Percentiles rank a stretch among this genome's conserved stretches.
phyloP scores from a whole-genome alignment of 1,140 invertebrate genomes.

The Anastatus disparis region DNA sequence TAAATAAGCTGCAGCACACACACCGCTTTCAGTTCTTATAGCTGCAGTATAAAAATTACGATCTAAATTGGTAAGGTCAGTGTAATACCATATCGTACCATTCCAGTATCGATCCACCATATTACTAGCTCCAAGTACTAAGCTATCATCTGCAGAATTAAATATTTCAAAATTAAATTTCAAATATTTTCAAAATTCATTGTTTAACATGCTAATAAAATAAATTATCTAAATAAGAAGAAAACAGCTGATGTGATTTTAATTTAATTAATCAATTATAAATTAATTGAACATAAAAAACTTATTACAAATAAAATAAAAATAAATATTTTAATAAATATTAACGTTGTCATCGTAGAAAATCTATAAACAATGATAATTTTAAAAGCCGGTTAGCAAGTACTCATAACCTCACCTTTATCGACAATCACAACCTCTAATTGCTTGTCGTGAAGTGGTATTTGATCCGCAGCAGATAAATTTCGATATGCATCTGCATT shows the following conservation, averaged over 20 bases:
- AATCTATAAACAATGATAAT: no score
- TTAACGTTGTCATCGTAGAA: background rate
- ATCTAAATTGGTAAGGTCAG: slow-evolving; percentile 47
- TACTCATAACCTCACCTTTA: slow-evolving; percentile 53
- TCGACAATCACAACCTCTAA: slow-evolving; percentile 55
- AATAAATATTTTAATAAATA: background rate
- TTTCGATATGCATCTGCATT: slow-evolving; percentile 57
- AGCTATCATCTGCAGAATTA: slow-evolving; percentile 54
- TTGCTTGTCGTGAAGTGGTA: slow-evolving; percentile 48
- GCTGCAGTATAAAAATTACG: slow-evolving; percentile 43
- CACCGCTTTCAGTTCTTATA: slow-evolving; percentile 49
- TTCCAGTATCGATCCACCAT: slow-evolving; percentile 60
- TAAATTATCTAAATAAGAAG: no score
- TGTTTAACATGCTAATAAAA: no score
- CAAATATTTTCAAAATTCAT: no score
- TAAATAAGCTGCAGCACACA: slow-evolving; percentile 50
- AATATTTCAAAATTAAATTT: background rate
- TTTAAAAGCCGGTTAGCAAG: slow-evolving; percentile 14
- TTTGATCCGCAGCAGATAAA: slow-evolving; percentile 46
- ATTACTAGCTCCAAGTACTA: slow-evolving; percentile 59
- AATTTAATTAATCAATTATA: background rate
- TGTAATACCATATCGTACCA: slow-evolving; percentile 57
- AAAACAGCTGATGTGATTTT: no score
- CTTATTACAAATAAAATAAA: no score
- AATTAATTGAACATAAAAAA: background rate